Conservation (phyloP, 2,888 invertebrate genomes). For the Trichopria drosophilae region DNA sequence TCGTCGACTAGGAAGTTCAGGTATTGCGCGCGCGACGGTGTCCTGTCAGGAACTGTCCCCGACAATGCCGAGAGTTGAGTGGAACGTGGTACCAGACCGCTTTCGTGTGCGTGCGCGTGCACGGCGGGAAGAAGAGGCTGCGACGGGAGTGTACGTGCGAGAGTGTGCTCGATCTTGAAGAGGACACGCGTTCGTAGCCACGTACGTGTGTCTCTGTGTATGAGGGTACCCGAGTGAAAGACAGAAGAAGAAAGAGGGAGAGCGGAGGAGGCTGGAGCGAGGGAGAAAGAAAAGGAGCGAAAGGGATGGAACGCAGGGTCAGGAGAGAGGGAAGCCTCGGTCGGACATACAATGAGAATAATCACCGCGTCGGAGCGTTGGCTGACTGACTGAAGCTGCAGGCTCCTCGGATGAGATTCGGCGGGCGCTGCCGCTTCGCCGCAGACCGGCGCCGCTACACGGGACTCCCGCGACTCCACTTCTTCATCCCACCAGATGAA, state of each 20-base stretch:
- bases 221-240: neutral
- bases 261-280: conserved; percentile 14
- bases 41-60: conserved; percentile 42
- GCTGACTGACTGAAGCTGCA: conserved; percentile 53
- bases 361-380: conserved; percentile 55
- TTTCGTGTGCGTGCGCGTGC: conserved; percentile 32
- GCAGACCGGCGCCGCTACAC: conserved; percentile 31
- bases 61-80: conserved; percentile 37
- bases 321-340: conserved; percentile 29
- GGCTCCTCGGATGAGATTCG: conserved; percentile 49
- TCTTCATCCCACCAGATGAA: conserved; percentile 9
- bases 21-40: conserved; percentile 38
- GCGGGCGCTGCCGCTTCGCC: conserved; percentile 36
- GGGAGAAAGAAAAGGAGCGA: conserved; percentile 17
- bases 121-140: neutral
- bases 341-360: conserved; percentile 52
- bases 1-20: no score
- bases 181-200: no score
- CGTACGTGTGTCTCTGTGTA: no score
- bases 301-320: conserved; percentile 22
- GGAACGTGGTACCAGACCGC: conserved; percentile 34
- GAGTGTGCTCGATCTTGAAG: conserved; percentile 13
- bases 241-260: conserved; percentile 18
- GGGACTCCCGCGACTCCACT: conserved; percentile 24
- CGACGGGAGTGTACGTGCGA: conserved; percentile 26